Evolutionary conservation across 2,113 vertebrate genomes (phyloP).

Genomic region (Lophotis ruficrista): DNA sequence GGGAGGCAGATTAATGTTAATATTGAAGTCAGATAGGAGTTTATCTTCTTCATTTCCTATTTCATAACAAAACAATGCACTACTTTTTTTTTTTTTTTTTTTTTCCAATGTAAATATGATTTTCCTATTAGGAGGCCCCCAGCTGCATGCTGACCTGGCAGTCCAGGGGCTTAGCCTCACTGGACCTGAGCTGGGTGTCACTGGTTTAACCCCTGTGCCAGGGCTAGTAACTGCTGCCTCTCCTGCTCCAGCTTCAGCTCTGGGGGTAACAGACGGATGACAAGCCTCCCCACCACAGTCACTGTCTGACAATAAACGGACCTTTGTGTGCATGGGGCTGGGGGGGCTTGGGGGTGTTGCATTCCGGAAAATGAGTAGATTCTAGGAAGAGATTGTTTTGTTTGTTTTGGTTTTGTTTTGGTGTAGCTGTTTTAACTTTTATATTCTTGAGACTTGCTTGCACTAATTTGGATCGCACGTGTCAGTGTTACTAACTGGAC

Average conservation of each 20-base stretch:
- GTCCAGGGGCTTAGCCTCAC: background rate
- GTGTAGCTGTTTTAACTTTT: background rate
- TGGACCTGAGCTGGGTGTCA: background rate
- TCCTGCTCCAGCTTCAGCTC: background rate
- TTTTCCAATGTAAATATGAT: background rate
- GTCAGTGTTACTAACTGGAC: background rate
- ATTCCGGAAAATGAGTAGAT: background rate
- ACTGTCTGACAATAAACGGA: background rate
- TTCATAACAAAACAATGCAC: background rate
- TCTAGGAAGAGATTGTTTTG: background rate
- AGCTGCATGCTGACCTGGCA: background rate
- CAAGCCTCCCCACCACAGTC: rapidly evolving
- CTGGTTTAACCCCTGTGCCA: rapidly evolving
- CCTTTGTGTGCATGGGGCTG: background rate
- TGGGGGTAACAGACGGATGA: background rate
- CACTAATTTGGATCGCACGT: rapidly evolving
- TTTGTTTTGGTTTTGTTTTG: background rate
- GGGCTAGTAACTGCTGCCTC: background rate
- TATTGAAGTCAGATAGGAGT: background rate
- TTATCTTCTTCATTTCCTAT: background rate
- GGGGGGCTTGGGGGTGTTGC: rapidly evolving
- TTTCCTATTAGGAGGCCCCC: background rate
- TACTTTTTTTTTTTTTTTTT: rapidly evolving
- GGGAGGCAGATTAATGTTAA: background rate
- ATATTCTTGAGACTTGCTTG: background rate